Conservation (phyloP, 2,113 vertebrate genomes). For the Tauraco erythrolophus region DNA sequence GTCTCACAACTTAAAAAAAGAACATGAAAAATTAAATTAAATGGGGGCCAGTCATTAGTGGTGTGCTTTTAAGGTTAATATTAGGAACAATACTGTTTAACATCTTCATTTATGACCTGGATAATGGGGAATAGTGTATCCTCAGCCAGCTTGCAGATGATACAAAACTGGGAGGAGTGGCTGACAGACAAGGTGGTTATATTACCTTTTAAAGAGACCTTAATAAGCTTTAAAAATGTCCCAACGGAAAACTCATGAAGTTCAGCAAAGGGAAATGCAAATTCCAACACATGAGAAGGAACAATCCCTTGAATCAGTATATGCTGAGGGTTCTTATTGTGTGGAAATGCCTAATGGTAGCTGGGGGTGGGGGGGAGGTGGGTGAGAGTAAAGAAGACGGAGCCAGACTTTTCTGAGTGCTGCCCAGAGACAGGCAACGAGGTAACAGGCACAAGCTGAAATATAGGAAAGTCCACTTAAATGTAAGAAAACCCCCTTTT, state of each 20-base stretch:
- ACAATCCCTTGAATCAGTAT: background rate
- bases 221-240: background rate
- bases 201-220: background rate
- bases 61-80: background rate
- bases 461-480: background rate
- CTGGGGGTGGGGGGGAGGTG: no score
- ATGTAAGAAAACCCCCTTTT: background rate
- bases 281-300: background rate
- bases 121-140: background rate
- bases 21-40: background rate
- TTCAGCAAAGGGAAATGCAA: background rate
- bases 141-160: background rate
- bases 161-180: background rate
- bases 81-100: background rate
- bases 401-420: background rate
- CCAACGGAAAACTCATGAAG: background rate
- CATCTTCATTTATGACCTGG: background rate
- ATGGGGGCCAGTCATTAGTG: rapidly evolving
- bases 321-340: background rate
- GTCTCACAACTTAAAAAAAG: no score
- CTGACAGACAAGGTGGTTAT: background rate
- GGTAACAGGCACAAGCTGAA: background rate
- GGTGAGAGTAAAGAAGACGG: background rate
- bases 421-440: background rate
- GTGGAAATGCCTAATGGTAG: background rate